Evolutionary conservation across 2,888 invertebrate genomes (phyloP), one percentile per base, ranked within the genome.

Genomic region (Amaurobius ferox): DNA sequence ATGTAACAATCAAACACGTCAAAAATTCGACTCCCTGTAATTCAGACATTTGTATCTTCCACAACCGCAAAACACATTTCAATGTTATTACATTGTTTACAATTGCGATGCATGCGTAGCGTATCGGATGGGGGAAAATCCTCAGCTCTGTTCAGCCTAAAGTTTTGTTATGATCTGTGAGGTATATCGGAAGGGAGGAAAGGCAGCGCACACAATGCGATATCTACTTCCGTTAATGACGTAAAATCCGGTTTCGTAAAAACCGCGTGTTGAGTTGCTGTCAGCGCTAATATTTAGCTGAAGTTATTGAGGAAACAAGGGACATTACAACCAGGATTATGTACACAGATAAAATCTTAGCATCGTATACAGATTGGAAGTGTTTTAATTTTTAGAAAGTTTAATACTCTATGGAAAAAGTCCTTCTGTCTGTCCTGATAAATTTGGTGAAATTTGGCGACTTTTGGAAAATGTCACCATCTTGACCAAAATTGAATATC

Each of bases 181-280:
- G 55, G 19, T 55, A 23, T n/a, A 55, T 55, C 5, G 23, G 23
- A n/a, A 55, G 19, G 11, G 0, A 6, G 55, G 1, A 23, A 11
- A 5, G 55, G 1, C 3, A 6, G 55, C 23, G 16, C 11, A 55
- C 55, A 55, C 23, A 55, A 55, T 55, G 55, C 55, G 3, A 2
- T 55, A 44, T 44, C 55, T 55, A 23, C 55, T 55, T 55, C 55
- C 55, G 55, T 23, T 55, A n/a, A 23, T n/a, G 23, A 55, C 55
- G 55, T 55, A 19, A 55, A 23, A 55, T 55, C 55, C 55, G 19
- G 55, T 55, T 55, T 55, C 55, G 55, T 23, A 55, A 55, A 55
- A 11, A 11, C 23, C 23, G 55, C 55, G 55, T 55, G 23, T 23
- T 23, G 19, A 23, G 2, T 3, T 23, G 55, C 23, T 23, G 55